Conservation (phyloP, 2,113 vertebrate genomes). For the Stictonetta naevosa region DNA sequence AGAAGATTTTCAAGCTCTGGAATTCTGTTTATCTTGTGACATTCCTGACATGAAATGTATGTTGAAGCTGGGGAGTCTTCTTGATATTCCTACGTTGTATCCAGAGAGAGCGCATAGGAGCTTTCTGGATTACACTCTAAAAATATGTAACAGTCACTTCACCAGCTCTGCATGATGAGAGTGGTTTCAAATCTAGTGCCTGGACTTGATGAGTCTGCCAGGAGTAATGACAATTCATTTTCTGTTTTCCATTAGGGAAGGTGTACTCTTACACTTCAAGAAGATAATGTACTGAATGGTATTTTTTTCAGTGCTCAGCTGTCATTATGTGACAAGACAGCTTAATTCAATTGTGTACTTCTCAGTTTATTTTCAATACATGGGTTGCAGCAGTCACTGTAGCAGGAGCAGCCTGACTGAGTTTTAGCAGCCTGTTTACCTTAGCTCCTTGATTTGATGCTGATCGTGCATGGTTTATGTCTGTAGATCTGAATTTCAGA, state of each 20-base stretch:
- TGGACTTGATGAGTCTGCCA: background rate
- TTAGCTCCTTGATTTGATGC: background rate
- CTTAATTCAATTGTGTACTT: background rate
- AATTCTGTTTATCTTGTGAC: background rate
- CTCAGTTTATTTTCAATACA: background rate
- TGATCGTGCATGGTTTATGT: background rate
- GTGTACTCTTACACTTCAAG: background rate
- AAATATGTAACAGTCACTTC: background rate
- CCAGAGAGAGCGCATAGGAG: background rate
- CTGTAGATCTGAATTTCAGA: background rate
- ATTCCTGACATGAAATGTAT: background rate
- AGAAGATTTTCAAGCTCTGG: background rate
- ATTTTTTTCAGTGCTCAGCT: background rate
- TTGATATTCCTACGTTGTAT: background rate
- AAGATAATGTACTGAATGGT: background rate
- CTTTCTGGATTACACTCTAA: background rate
- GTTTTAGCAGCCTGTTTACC: background rate
- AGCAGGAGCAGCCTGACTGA: background rate
- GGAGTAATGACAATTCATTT: background rate
- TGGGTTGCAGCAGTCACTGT: background rate
- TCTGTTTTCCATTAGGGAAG: background rate
- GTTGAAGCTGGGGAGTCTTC: background rate
- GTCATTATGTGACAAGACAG: background rate
- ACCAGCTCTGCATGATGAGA: background rate
- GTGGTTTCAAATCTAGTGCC: background rate